Evolutionary conservation across 2,797 vertebrate species (phyloP), one percentile per base, ranked within the genome.

Genomic region (Sebastes variabilis): DNA sequence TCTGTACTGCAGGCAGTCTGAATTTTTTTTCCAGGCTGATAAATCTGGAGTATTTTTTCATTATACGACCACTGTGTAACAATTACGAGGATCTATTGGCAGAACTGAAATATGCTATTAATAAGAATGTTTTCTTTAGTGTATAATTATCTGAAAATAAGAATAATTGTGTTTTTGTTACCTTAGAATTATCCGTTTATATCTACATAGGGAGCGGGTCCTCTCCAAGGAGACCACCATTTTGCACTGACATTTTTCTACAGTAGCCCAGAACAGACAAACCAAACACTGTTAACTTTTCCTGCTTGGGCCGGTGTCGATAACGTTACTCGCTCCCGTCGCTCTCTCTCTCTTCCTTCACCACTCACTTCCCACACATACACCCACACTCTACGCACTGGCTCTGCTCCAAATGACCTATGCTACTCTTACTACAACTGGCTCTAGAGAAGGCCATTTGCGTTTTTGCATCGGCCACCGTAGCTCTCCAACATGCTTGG

Each of bases 11-110:
- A 75, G 54, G 20, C 25, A 54, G 52, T 22, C 16, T 62, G 68
- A 68, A 67, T 58, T 79, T 24, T 25, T 46, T 59, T 78, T 83
- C 85, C 34, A 46, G 32, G 30, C 64, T 74, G 60, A 77, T 74
- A 25, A 30, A 13, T 70, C 34, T 74, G 34, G 3, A 74, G 3
- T 46, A 62, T 77, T 69, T 72, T 46, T 60, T 27, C 32, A 56
- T 56, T 54, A 54, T 49, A 20, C 3, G 46, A 49, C 46, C 46
- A 49, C 18, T 52, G 18, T 20, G 46, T 52, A 52, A 52, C 46
- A 52, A n/a, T 20, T 52, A 52, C 3, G 18, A 20, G 46, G 18
- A 52, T 52, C 46, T 52, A 20, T 52, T 52, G 18, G 18, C 8
- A 0, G 46, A 52, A 52, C 8, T 52, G 46, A 20, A 49, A 52